Evolutionary conservation across 2,797 vertebrate genomes (phyloP), one percentile per base, ranked within the genome.

Genomic region (Urosaurus nigricauda): DNA sequence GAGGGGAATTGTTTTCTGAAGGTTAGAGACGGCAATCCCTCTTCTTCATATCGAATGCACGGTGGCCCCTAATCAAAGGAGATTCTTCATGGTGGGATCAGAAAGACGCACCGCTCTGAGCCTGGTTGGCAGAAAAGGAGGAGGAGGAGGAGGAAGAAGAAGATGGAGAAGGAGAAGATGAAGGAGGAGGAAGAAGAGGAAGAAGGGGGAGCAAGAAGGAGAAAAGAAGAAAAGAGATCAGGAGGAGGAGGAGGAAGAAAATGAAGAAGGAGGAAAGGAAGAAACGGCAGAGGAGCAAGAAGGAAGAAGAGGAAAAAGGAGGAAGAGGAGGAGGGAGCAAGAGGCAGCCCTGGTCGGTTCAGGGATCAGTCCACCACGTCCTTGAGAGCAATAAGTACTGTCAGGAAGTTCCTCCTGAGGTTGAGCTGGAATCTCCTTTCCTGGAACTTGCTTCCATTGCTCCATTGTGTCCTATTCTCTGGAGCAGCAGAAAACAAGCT

Each of bases 1-100:
- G 87, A 89, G 84, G 80, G 86, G 78, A 79, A 90, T 79, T 63
- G 84, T 65, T 91, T 87, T 14, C 58, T 8, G 21, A 32, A 7
- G 0, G 53, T 87, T 65, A 87, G 32, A 63, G 60, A 84, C 84
- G 83, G 58, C 53, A 79, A 86, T 60, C 6, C 11, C 85, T 16
- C 14, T 26, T 74, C 79, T 32, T 68, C 74, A 43, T 37, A 86
- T 65, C 75, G 63, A 89, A 90, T 71, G 63, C 2, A 2, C 21
- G 75, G 68, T 35, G 53, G 83, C 92, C 88, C 81, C 35, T n/a
- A 29, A 5, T 26, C 73, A 43, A 68, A 32, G 56, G 40, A 32
- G 53, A 53, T 2, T 9, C 74, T 73, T 47, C 71, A 40, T 19
- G 13, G 3, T 24, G 37, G n/a, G 5, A 4, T 9, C 14, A 77